A percentile compares a stretch with the other conserved stretches of the same genome.
Evolutionary conservation across 2,113 vertebrate genomes (phyloP).

Genomic region (Lophius piscatorius): DNA sequence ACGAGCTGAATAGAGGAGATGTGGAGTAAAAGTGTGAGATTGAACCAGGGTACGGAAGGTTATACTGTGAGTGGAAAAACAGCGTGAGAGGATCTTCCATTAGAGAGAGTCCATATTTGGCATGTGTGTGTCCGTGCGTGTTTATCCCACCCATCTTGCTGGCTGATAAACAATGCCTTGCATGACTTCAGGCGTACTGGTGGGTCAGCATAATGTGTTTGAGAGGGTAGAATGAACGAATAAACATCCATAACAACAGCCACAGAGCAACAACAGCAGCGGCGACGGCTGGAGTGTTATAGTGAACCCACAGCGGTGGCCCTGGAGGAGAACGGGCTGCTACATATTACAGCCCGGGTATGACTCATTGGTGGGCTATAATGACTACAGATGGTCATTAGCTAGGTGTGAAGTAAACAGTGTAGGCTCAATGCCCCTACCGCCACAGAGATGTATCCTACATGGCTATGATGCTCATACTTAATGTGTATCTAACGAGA

Average conservation of each 20-base stretch:
- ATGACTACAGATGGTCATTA: constrained; percentile 77
- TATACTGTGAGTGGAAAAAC: constrained; percentile 51
- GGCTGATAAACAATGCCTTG: constrained; percentile 58
- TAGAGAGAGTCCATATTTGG: constrained; percentile 46
- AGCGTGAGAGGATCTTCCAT: constrained; percentile 61
- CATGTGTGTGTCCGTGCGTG: constrained; percentile 10
- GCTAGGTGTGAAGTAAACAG: constrained; percentile 67
- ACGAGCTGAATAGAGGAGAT: constrained; percentile 56
- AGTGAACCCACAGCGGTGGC: constrained; percentile 18
- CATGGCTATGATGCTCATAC: constrained; percentile 66
- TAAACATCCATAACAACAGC: constrained; percentile 65
- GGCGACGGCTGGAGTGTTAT: constrained; percentile 14
- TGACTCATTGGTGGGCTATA: constrained; percentile 73
- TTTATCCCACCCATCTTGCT: constrained; percentile 44
- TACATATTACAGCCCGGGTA: constrained; percentile 34
- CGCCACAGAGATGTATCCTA: constrained; percentile 51
- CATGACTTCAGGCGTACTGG: constrained; percentile 52
- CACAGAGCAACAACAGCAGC: constrained; percentile 30
- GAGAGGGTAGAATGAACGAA: constrained; percentile 45
- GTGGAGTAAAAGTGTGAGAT: constrained; percentile 45
- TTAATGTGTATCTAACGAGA: constrained; percentile 71
- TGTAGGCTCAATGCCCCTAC: constrained; percentile 47
- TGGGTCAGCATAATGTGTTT: constrained; percentile 52
- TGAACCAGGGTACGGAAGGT: constrained; percentile 67
- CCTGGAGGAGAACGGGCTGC: constrained; percentile 40